Base-by-base conservation (phyloP, 2,113 vertebrate species). In the Mirza zaza region DNA sequence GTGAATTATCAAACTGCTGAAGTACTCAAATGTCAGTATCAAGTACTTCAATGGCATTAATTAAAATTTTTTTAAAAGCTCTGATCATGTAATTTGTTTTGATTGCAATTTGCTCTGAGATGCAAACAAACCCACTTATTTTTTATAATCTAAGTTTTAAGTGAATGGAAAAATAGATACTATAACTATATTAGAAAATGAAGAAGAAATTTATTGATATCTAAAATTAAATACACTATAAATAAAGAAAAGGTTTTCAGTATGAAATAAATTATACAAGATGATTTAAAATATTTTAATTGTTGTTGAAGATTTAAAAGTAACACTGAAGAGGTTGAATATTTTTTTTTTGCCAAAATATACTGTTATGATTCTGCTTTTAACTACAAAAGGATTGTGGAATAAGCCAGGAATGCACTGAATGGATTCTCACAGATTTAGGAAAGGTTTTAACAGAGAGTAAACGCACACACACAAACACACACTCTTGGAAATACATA, bases 21-120 rank as follows among this genome's bases (percentile, higher is more conserved):
- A 95, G 65, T 90, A 45, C 13, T 96, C 94, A 97, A 96, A 97
- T 95, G 45, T 95, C 85, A 98, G 86, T 27, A 96, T 97, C 73
- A 96, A 95, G 77, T 82, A 89, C 11, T 63, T 97, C n/a, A 8
- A 61, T 0, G 0, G 67, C 61, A 45, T 93, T 96, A 87, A 94
- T 94, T 94, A 76, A 86, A 67, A 50, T 23, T n/a, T n/a, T 89
- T 20, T 88, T 85, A 65, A 57, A 94, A 93, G 21, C 21, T 6
- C 1, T 90, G 15, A 90, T 97, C 2, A 55, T 87, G 10, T 79
- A 95, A 93, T 95, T 97, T 97, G 14, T 85, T 97, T 48, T 97
- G 96, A 68, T 71, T 97, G 71, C 13, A 95, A 18, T 95, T 97
- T 61, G 3, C 82, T 96, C 55, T 97, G n/a, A 95, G 5, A 32